Evolutionary conservation across 2,113 vertebrate species (phyloP).

Genomic region (Phaethornis superciliosus): DNA sequence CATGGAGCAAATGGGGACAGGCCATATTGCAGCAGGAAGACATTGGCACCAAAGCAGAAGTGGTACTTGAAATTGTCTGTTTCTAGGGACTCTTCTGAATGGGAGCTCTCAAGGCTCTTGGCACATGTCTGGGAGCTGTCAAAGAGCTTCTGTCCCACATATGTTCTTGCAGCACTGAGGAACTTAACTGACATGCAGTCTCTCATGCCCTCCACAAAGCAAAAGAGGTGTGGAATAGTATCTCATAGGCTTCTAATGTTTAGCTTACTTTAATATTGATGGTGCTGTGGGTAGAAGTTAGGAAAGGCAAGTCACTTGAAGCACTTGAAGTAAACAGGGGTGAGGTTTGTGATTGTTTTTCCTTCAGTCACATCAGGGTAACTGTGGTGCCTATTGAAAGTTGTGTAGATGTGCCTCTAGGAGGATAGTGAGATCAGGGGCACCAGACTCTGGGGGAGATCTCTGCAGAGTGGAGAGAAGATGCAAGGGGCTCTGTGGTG

Average conservation of each 20-base stretch:
- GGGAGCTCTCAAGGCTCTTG: constrained; percentile 51
- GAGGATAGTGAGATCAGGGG: neutral
- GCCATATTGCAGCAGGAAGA: neutral
- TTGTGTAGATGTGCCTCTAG: neutral
- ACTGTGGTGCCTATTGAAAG: neutral
- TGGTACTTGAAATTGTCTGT: constrained; percentile 24
- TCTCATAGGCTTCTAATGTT: neutral
- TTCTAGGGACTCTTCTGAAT: constrained; percentile 57
- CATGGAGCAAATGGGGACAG: neutral
- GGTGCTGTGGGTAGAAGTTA: neutral
- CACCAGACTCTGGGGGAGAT: neutral
- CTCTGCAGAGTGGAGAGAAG: neutral
- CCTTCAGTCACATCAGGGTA: neutral
- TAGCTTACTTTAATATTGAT: neutral
- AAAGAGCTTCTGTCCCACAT: constrained; percentile 55
- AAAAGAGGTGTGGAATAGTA: constrained; percentile 12
- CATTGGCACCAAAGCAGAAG: constrained; percentile 14
- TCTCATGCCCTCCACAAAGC: constrained; percentile 22
- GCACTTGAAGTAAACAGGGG: fast-evolving
- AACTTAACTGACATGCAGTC: neutral
- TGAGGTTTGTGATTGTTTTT: neutral
- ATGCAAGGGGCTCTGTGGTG: neutral
- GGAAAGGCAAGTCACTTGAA: neutral
- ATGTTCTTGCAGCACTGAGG: constrained; percentile 2
- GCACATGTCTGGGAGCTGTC: constrained; percentile 27